phyloP scores from a whole-genome alignment of 2,888 invertebrate genomes.

The Drosophila percnosoma region DNA sequence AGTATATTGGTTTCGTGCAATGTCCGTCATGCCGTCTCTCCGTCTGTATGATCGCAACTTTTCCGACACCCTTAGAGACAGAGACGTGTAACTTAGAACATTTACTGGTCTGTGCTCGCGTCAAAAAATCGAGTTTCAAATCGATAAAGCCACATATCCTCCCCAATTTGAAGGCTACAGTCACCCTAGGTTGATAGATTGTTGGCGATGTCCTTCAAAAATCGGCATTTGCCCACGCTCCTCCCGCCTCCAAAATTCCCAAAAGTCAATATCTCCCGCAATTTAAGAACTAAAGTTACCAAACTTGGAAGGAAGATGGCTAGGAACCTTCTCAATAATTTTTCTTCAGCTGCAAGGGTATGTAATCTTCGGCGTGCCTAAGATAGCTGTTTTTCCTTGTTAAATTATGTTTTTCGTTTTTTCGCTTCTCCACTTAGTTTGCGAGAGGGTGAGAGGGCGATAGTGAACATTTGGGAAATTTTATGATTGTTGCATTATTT shows the following conservation, averaged over 20 bases:
- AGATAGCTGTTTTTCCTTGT: slow-evolving; percentile 5
- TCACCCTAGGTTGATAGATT: neutral
- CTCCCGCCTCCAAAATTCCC: too few relatives aligned
- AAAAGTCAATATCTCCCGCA: neutral
- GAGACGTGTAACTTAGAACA: neutral
- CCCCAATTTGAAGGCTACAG: neutral
- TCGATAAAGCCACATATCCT: neutral
- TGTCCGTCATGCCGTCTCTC: too few relatives aligned
- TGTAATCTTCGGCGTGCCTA: slow-evolving; percentile 8
- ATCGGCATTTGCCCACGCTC: neutral
- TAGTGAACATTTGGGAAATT: neutral
- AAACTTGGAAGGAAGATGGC: neutral
- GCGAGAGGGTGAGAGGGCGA: slow-evolving; percentile 4
- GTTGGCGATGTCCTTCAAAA: neutral
- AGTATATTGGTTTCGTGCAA: neutral
- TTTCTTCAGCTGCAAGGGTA: slow-evolving; percentile 2
- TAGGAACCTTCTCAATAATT: too few relatives aligned
- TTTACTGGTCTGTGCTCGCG: neutral
- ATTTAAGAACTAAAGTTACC: neutral
- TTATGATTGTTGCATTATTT: slow-evolving; percentile 2
- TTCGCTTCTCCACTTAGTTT: slow-evolving; percentile 20
- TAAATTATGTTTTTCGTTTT: slow-evolving; percentile 15
- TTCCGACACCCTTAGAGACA: too few relatives aligned
- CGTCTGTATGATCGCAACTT: too few relatives aligned
- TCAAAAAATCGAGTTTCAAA: neutral